phyloP scores from a whole-genome alignment of 2,113 vertebrate genomes.

The Mirounga angustirostris region DNA sequence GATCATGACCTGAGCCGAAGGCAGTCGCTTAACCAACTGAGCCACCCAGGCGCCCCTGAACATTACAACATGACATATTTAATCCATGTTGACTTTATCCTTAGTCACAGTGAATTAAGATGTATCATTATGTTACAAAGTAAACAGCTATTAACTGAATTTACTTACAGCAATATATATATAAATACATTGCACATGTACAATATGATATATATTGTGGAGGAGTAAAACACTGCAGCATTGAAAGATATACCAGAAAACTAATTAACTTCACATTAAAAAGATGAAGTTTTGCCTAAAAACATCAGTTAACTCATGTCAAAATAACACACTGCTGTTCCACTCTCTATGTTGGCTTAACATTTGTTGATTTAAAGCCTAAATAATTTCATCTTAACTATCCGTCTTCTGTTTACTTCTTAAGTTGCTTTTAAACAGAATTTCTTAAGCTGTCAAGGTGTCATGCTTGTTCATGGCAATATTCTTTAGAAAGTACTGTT shows the following conservation, averaged over 20 bases:
- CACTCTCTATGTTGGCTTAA: slow-evolving; percentile 58
- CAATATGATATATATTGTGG: slow-evolving; percentile 59
- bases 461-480: slow-evolving; percentile 73
- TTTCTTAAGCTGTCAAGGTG: slow-evolving; percentile 69
- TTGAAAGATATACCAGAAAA: slow-evolving; percentile 61
- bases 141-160: not conserved
- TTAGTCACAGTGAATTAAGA: slow-evolving; percentile 21
- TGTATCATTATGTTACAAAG: not conserved
- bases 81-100: not conserved
- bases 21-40: no score
- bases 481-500: slow-evolving; percentile 80
- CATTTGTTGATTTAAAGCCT: slow-evolving; percentile 76
- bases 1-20: no score
- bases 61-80: not conserved
- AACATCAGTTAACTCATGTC: slow-evolving; percentile 68
- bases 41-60: not conserved
- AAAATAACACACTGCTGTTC: slow-evolving; percentile 73
- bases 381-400: slow-evolving; percentile 64
- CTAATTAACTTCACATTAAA: slow-evolving; percentile 67
- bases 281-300: slow-evolving; percentile 58
- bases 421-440: slow-evolving; percentile 65
- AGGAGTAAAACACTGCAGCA: slow-evolving; percentile 21
- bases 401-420: slow-evolving; percentile 53
- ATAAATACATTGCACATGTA: slow-evolving; percentile 40
- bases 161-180: slow-evolving; percentile 33